phyloP scores from a whole-genome alignment of 2,888 invertebrate species.

The Phania funesta region DNA sequence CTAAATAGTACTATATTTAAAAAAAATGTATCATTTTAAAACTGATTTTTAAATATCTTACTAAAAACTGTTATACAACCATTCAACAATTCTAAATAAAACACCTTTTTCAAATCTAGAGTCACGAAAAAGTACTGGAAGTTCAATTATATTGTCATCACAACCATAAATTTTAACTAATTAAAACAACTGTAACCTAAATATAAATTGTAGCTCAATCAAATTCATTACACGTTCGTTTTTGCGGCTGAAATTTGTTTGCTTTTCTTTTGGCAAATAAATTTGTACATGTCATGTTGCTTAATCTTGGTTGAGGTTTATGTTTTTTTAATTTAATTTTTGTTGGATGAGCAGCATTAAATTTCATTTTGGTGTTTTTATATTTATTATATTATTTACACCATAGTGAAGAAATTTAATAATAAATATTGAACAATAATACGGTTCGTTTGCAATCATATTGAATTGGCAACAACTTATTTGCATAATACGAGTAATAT shows the following conservation, averaged over 20 bases:
- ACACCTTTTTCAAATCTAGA: too few relatives aligned
- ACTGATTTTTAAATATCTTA: too few relatives aligned
- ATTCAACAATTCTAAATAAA: too few relatives aligned
- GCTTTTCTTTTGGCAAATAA: constrained; percentile 19
- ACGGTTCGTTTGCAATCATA: constrained; percentile 15
- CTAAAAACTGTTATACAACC: too few relatives aligned
- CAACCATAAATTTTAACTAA: too few relatives aligned
- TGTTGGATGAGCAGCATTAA: constrained; percentile 29
- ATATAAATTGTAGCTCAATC: neutral
- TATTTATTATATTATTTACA: constrained; percentile 56
- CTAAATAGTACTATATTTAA: too few relatives aligned
- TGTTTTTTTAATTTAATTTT: neutral
- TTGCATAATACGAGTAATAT: too few relatives aligned
- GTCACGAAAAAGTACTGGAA: too few relatives aligned
- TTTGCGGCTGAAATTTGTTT: constrained; percentile 2
- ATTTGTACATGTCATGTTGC: constrained; percentile 49
- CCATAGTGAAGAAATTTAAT: constrained; percentile 55
- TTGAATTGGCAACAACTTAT: too few relatives aligned
- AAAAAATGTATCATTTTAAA: too few relatives aligned
- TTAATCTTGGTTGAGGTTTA: constrained; percentile 35
- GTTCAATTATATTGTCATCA: too few relatives aligned
- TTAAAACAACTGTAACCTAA: neutral
- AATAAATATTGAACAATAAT: neutral
- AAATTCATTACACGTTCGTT: constrained; percentile 36
- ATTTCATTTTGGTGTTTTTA: constrained; percentile 51